These are phyloP conservation scores for Rhagologus leucostigma DNA, from an alignment of 2,113 vertebrate genomes.

Conservation along the genomic window DNA sequence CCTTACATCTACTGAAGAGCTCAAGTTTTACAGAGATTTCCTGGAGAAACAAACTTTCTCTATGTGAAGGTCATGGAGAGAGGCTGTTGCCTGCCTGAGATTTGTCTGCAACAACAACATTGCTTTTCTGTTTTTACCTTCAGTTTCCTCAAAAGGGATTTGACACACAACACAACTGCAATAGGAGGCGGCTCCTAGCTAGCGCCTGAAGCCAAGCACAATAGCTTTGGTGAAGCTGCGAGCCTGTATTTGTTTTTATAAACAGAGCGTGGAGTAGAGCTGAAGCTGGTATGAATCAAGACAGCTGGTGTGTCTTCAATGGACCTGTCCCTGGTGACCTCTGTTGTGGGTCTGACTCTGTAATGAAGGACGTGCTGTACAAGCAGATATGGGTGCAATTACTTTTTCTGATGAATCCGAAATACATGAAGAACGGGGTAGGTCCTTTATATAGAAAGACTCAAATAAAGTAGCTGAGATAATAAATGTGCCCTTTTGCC, in stretches of 20 bases:
- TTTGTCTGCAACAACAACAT: not conserved
- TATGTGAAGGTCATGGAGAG: not conserved
- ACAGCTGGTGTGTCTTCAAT: not conserved
- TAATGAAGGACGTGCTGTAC: not conserved
- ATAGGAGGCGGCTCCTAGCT: not conserved
- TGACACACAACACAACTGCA: not conserved
- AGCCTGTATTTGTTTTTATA: not conserved
- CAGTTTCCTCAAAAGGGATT: not conserved
- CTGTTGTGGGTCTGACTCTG: not conserved
- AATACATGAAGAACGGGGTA: not conserved
- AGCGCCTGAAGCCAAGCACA: not conserved
- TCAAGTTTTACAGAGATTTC: not conserved
- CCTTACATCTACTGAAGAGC: not conserved
- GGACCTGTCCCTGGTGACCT: not conserved
- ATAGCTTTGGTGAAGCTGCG: not conserved
- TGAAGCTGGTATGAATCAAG: not conserved
- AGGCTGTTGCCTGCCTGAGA: not conserved
- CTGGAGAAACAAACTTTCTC: not conserved
- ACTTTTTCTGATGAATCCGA: not conserved
- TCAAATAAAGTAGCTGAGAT: not conserved
- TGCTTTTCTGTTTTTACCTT: constrained; percentile 12
- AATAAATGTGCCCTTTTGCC: not conserved
- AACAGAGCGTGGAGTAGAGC: not conserved
- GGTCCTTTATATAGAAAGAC: not conserved
- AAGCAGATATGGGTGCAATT: not conserved